Evolutionary conservation across 2,797 vertebrate genomes (phyloP), one percentile per base, ranked within the genome.

Genomic region (Tarsius wallacei): DNA sequence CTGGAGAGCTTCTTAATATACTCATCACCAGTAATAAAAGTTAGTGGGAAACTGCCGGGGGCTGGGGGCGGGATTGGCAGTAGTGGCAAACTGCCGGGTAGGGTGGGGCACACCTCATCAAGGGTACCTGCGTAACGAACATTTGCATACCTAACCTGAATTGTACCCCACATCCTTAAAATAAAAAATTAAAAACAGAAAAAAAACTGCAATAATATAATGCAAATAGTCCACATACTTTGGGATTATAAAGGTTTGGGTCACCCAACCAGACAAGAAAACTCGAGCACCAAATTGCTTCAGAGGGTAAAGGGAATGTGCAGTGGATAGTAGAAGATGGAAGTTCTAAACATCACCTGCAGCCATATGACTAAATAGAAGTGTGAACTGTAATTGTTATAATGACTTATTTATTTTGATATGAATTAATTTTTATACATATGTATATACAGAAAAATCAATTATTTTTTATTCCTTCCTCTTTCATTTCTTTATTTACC

Each of bases 331-430:
- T 59, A 36, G 17, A 84, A 83, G 11, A 76, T 19, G 68, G 61
- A 78, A 93, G 26, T 13, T 53, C 21, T 57, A 78, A 31, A 92
- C 57, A 71, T 15, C 8, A 90, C 6, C 9, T 47, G 16, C 33
- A 71, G 31, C 0, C 24, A n/a, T 12, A 31, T 59, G 74, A 49
- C 2, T 17, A 64, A 16, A 80, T 70, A 81, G 51, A 93, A 93
- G 55, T 87, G 26, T 78, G 11, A 93, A 47, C 47, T 64, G 19
- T 61, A 70, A 71, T 71, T 21, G 1, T 55, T 86, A 61, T 5
- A 24, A 21, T 81, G 61, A 82, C 91, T 90, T 93, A 42, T 59
- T 94, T 53, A 76, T 81, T 77, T 94, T 77, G n/a, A 59, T 53
- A 78, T 76, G n/a, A n/a, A 85, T 80, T 80, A 82, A 85, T 68